Conservation (phyloP, 2,797 vertebrate species). For the Erethizon dorsatum region DNA sequence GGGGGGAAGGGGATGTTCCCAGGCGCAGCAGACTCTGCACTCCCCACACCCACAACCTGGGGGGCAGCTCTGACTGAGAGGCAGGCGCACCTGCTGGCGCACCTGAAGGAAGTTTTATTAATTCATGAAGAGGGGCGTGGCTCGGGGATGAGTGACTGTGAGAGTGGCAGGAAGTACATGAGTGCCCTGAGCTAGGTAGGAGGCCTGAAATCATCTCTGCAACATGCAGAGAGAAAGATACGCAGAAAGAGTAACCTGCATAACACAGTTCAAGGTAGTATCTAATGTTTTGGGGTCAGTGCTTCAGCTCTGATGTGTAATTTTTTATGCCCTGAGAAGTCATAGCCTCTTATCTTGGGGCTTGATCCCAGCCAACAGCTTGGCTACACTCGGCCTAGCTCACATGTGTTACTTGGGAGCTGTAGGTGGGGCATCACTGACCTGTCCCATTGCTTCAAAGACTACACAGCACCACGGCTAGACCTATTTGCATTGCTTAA, state of each 20-base stretch:
- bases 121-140: background rate
- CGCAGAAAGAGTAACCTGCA: background rate
- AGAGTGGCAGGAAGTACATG: background rate
- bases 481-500: too few species aligned
- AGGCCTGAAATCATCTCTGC: background rate
- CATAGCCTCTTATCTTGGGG: background rate
- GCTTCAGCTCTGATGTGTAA: background rate
- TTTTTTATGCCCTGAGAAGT: background rate
- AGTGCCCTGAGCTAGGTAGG: background rate
- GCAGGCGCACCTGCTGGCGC: too few species aligned
- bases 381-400: background rate
- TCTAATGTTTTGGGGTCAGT: too few species aligned
- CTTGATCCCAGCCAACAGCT: background rate
- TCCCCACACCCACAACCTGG: background rate
- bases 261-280: background rate
- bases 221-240: background rate
- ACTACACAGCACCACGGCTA: background rate
- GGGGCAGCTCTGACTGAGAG: background rate
- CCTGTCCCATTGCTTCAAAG: background rate
- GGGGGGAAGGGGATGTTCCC: background rate
- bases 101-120: background rate
- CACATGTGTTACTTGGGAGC: background rate
- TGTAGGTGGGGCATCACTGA: background rate
- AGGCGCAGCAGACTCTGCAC: background rate
- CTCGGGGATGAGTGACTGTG: background rate